Conservation (phyloP, 2,888 invertebrate species). For the Nesidiocoris tenuis region DNA sequence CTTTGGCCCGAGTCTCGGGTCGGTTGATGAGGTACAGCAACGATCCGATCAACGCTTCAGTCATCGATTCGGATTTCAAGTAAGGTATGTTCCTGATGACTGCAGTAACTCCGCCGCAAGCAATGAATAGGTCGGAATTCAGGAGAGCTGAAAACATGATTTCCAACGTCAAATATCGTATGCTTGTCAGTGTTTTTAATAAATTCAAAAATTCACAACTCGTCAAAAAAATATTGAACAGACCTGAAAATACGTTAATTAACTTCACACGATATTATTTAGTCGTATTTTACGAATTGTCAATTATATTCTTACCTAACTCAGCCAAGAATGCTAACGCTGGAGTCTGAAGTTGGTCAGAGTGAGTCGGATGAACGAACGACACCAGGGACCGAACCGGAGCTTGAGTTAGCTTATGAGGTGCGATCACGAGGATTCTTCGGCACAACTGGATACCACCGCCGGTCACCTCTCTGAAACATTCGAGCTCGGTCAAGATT, state of each 20-base stretch:
- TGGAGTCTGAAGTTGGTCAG: constrained; percentile 49
- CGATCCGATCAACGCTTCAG: constrained; percentile 86
- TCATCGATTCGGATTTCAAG: constrained; percentile 83
- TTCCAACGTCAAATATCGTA: constrained; percentile 43
- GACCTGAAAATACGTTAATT: background rate
- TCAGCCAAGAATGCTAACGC: constrained; percentile 49
- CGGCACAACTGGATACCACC: constrained; percentile 84
- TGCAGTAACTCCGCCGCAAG: constrained; percentile 79
- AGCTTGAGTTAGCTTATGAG: constrained; percentile 69
- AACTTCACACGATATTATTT: no score
- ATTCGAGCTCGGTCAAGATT: no score
- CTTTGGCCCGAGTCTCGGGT: constrained; percentile 74
- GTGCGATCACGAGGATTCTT: constrained; percentile 66
- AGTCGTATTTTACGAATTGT: no score
- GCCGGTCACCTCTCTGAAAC: constrained; percentile 76
- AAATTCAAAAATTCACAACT: background rate
- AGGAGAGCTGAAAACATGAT: constrained; percentile 68
- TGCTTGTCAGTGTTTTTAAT: no score
- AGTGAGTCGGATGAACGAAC: constrained; percentile 57
- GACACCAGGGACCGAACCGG: constrained; percentile 79
- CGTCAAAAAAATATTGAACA: background rate
- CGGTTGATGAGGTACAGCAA: constrained; percentile 81
- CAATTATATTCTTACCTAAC: constrained; percentile 64
- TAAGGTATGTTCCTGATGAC: constrained; percentile 79
- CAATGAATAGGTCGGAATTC: constrained; percentile 76